phyloP scores from a whole-genome alignment of 1,140 invertebrate species.

The Polyergus mexicanus region DNA sequence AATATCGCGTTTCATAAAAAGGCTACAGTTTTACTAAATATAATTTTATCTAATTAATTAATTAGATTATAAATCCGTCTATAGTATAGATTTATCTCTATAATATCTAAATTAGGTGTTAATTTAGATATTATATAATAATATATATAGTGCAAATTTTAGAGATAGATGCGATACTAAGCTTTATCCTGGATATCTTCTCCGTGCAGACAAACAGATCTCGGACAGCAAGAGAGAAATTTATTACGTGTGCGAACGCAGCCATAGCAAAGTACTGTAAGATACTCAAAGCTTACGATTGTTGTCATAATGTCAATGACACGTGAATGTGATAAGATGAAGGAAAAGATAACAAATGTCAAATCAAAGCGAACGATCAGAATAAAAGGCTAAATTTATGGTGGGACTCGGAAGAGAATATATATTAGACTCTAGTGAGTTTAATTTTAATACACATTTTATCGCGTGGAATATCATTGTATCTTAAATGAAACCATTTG shows the following conservation, averaged over 20 bases:
- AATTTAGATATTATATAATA: neutral
- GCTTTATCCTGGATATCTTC: conserved; percentile 32
- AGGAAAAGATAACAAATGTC: conserved; percentile 22
- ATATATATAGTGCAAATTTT: neutral
- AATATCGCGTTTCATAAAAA: conserved; percentile 22
- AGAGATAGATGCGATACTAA: neutral
- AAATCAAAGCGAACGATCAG: conserved; percentile 6
- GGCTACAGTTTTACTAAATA: neutral
- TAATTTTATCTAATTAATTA: no score
- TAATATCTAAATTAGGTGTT: no score
- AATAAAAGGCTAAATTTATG: conserved; percentile 28
- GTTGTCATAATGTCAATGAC: neutral
- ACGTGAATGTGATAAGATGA: conserved; percentile 14
- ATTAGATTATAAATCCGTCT: no score
- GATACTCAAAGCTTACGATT: neutral
- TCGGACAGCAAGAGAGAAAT: neutral
- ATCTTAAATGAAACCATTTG: no score
- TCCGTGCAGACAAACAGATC: conserved; percentile 54
- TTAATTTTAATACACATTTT: neutral
- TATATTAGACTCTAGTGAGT: neutral
- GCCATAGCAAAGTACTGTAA: neutral
- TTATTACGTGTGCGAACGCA: neutral
- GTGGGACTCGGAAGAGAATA: neutral
- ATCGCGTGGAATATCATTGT: no score
- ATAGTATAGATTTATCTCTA: no score